These are phyloP conservation scores for Agrotis exclamationis DNA, from an alignment of 2,888 invertebrate genomes.

Conservation along the genomic window DNA sequence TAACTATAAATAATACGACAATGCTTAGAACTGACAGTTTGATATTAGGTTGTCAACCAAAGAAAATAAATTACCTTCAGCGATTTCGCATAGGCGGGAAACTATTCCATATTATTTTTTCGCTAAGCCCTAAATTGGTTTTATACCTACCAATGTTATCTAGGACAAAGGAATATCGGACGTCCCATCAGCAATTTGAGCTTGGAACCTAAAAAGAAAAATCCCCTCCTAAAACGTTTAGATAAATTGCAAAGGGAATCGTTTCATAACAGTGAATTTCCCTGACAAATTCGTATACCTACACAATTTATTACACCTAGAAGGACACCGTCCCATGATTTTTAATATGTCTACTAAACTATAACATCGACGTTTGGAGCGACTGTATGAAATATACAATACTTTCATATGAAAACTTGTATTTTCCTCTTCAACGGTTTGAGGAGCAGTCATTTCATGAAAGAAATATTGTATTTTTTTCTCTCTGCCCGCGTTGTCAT, in stretches of 20 bases:
- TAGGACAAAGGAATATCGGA: neutral
- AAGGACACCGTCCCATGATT: conserved; percentile 12
- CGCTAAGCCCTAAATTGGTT: neutral
- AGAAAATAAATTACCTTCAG: conserved; percentile 37
- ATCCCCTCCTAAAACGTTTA: neutral
- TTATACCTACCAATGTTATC: neutral
- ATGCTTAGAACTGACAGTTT: conserved; percentile 28
- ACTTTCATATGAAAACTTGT: conserved; percentile 71
- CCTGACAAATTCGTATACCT: conserved; percentile 11
- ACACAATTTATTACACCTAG: too few species aligned
- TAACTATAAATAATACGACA: conserved; percentile 46
- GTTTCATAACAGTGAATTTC: neutral
- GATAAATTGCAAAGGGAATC: neutral
- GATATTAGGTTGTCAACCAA: conserved; percentile 45
- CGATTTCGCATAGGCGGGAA: conserved; percentile 20
- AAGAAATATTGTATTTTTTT: conserved; percentile 68
- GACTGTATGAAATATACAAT: conserved; percentile 55
- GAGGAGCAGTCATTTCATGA: conserved; percentile 65
- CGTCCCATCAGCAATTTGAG: neutral
- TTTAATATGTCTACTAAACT: conserved; percentile 59
- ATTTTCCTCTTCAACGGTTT: conserved; percentile 72
- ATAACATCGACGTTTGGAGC: conserved; percentile 37
- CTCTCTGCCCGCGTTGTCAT: conserved; percentile 63
- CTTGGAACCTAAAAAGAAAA: neutral
- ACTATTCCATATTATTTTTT: conserved; percentile 7